Percentiles rank a stretch among this genome's conserved stretches.
Conservation (phyloP, 2,113 vertebrate species). For the Bettongia penicillata region DNA sequence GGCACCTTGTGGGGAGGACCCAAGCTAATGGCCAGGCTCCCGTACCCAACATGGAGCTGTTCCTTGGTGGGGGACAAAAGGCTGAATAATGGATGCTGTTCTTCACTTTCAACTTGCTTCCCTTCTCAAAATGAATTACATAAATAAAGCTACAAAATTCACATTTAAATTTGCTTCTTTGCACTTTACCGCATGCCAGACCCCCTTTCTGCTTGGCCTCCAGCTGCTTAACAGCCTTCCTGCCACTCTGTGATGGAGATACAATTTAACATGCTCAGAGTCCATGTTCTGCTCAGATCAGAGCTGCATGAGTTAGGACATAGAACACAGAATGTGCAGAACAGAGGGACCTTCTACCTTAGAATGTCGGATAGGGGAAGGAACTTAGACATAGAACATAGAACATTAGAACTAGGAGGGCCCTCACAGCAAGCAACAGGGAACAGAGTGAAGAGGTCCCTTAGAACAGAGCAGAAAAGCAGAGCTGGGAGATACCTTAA, state of each 20-base stretch:
- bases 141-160: constrained; percentile 47
- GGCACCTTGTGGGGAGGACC: neutral
- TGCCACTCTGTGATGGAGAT: constrained; percentile 49
- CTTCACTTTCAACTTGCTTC: constrained; percentile 59
- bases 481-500: neutral
- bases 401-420: neutral
- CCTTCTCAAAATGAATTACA: constrained; percentile 60
- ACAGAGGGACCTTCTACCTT: neutral
- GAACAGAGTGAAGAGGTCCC: neutral
- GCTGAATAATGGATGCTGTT: constrained; percentile 54
- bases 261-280: constrained; percentile 49
- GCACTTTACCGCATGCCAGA: constrained; percentile 37
- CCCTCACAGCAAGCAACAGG: neutral
- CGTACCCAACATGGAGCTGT: constrained; percentile 13
- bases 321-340: neutral
- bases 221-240: constrained; percentile 54
- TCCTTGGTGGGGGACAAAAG: constrained; percentile 51
- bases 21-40: neutral
- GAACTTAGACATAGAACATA: neutral
- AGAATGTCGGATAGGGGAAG: neutral
- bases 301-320: neutral
- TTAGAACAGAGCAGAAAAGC: neutral
- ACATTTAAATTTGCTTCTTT: neutral
- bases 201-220: constrained; percentile 52
- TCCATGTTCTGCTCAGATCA: neutral